A percentile compares a stretch with the other conserved stretches of the same genome.
Evolutionary conservation across 2,113 vertebrate genomes (phyloP).

Genomic region (Corythornis cristatus): DNA sequence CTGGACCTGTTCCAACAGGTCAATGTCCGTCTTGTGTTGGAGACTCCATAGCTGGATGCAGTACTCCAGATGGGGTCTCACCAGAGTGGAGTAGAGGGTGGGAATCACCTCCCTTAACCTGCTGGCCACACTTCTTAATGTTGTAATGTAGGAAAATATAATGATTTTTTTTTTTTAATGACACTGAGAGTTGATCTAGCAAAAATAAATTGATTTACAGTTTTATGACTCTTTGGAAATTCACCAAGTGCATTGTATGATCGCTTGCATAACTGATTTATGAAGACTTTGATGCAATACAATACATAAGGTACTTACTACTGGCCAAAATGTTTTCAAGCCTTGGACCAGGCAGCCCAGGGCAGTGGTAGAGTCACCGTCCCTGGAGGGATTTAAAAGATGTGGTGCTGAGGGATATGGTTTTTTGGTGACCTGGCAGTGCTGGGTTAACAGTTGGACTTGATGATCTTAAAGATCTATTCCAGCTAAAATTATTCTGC

Average conservation of each 20-base stretch:
- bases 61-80: too few species aligned
- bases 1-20: too few species aligned
- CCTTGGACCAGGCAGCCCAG: not conserved
- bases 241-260: not conserved
- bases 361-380: not conserved
- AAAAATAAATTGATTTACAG: not conserved
- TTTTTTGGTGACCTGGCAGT: not conserved
- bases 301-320: not conserved
- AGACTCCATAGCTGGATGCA: too few species aligned
- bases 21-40: too few species aligned
- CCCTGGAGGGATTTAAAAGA: not conserved
- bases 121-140: not conserved
- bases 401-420: not conserved
- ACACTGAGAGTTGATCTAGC: not conserved
- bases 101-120: too few species aligned
- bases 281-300: not conserved
- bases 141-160: not conserved
- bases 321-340: not conserved
- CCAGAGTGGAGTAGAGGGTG: too few species aligned
- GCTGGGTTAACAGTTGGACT: too few species aligned
- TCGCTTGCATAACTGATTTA: slow-evolving; percentile 3
- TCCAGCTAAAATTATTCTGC: too few species aligned
- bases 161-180: not conserved
- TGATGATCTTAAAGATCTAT: too few species aligned
- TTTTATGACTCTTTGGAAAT: not conserved